Base-by-base conservation (phyloP, 2,113 vertebrate species). In the Pseudopipra pipra region DNA sequence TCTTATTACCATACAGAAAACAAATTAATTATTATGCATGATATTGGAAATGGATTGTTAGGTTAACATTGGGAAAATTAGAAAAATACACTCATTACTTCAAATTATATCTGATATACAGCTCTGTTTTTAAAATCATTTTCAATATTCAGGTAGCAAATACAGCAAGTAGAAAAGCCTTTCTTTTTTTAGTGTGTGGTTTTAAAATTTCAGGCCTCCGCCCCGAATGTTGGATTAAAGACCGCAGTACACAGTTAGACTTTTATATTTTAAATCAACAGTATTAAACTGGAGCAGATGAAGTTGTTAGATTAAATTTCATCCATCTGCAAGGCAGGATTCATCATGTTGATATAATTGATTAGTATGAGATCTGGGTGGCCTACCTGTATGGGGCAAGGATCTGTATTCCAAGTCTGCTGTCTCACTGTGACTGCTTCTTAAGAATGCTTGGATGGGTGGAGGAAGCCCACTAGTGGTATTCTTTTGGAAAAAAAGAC, bases 11-110 rank as follows among this genome's bases (percentile, higher is more conserved):
- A 96, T 97, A 98, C 95, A 92, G 97, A 98, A 98, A 98, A 98
- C 97, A 98, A 98, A 98, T 98, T 98, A 98, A 98, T 98, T 98
- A 97, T 97, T 98, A 98, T 98, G 97, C 97, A 98, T 98, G 97
- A 96, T 98, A 91, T 96, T 97, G 96, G 97, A 98, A 98, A 98
- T 98, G 97, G 95, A 96, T 96, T 97, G 97, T 98, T 98, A 98
- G 96, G 92, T 97, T 94, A 96, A 95, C 96, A 89, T 96, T 87
- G 97, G 81, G 81, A 98, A 98, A 97, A 98, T 97, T 96, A 98
- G 96, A 91, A 97, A 98, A 98, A 97, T 89, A 97, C 95, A 97
- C 96, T 98, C 96, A 98, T 98, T 98, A 98, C 94, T 97, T 96
- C 96, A 97, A 97, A 97, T 97, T 81, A 93, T 98, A 98, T 98